Evolutionary conservation across 30 jellyfish, hydroid and myxozoan species (phyloP), one percentile per base, ranked within the genome.

Genomic region (Cassiopea xamachana): DNA sequence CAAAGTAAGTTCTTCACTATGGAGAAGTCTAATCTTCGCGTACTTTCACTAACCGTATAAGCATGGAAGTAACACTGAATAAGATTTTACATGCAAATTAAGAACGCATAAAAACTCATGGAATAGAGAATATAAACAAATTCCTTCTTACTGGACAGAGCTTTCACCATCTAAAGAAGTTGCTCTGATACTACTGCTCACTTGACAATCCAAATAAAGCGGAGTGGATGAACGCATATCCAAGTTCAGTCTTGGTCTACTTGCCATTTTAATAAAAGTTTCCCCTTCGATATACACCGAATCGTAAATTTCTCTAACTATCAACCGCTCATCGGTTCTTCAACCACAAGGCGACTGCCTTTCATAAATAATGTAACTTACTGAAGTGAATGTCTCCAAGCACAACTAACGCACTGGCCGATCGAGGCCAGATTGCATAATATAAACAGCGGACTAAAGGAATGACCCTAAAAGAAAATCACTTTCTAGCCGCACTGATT

Each of bases 121-220:
- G 76, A 16, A 10, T 67, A 67, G 15, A 67, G 15, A 67, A 67
- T 15, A 19, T 19, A 55, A 55, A 55, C 64, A 55, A 55, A 55
- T 10, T 55, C 39, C 13, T 18, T 47, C 90, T 81, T 81, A 81
- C 90, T 81, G 82, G 81, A 64, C 81, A 6, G 90, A 13, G 10
- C 71, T 79, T 18, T 81, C 90, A 82, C 90, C 69, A 79, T 81
- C 90, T 61, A 81, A 81, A 71, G 90, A 81, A 47, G 90, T 18
- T 12, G 90, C 67, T 48, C 90, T 49, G 58, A 17, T 46, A 48
- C 87, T 75, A n/a, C 75, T 60, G 51, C 55, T 48, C 48, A 78
- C 75, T 44, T 45, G 71, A 9, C 75, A 75, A 78, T 78, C 87
- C 75, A 49, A 27, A 27, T 48, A 51, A 48, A 78, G 45, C 12